Conservation (phyloP, 2,888 invertebrate genomes). For the Oxycera nigricornis region DNA sequence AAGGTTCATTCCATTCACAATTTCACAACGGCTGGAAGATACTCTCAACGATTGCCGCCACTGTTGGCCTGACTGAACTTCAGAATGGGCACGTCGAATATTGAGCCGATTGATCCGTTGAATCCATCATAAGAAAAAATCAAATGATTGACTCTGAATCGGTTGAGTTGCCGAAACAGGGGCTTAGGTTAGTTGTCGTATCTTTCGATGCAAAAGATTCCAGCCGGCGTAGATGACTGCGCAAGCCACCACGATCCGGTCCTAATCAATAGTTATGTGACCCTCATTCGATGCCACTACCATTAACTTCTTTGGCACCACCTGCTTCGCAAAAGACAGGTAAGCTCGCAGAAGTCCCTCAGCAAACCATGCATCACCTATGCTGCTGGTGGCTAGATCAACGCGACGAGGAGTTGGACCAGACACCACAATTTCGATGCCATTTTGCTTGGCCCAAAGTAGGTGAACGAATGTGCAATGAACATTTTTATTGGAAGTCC, state of each 20-base stretch:
- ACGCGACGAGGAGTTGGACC: neutral
- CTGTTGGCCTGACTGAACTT: neutral
- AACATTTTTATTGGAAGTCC: neutral
- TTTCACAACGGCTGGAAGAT: slow-evolving; percentile 6
- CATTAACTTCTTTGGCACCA: neutral
- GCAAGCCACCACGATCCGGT: neutral
- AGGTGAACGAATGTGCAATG: slow-evolving; percentile 28
- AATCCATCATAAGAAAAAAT: neutral
- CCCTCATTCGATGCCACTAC: slow-evolving; percentile 14
- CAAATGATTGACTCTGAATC: slow-evolving; percentile 21
- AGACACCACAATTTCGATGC: neutral
- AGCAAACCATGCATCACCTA: neutral
- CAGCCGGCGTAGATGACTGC: neutral
- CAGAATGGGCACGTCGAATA: neutral
- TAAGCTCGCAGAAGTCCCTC: neutral
- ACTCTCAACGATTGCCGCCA: neutral
- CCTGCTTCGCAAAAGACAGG: too few species aligned
- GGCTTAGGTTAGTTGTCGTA: neutral
- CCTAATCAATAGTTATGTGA: slow-evolving; percentile 10
- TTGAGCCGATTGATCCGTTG: neutral
- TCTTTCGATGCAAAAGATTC: neutral
- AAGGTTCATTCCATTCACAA: slow-evolving; percentile 32
- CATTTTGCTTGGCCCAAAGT: slow-evolving; percentile 5
- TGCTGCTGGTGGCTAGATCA: neutral
- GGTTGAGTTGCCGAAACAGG: neutral